Evolutionary conservation across 2,888 invertebrate species (phyloP), one percentile per base, ranked within the genome.

Genomic region (Amphimallon solstitiale): DNA sequence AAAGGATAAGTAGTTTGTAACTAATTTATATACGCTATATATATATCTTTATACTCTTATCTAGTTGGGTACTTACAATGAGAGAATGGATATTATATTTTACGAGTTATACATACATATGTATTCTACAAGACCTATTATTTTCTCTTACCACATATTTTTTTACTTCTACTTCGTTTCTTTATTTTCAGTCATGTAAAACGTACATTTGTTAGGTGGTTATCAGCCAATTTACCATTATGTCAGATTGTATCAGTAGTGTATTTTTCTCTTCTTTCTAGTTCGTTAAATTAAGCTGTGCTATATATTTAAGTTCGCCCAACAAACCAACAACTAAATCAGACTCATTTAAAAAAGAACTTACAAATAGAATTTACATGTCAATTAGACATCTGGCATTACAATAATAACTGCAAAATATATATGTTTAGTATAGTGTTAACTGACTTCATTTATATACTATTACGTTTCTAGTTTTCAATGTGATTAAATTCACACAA

Each of bases 121-220:
- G 29, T 29, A 21, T 15, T 10, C n/a, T 12, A 17, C 43, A 23
- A 56, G 29, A 19, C 43, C 40, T 43, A 15, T 56, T 43, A 56
- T 56, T 56, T 56, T 9, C 21, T 56, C 40, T 56, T 35, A 35
- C 34, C 34, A 12, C 34, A 34, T 29, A 12, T 21, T 43, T 56
- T 40, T 21, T 40, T 43, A 12, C 40, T 21, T 49, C 23, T 29
- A 14, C 29, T 29, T 23, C 48, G 29, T 49, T 48, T 61, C 14
- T 54, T 59, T 54, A 66, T 76, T 74, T 74, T 72, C 72, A 71
- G 76, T 77, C 80, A 80, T 79, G 79, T 73, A 76, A 78, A 75
- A 71, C 69, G 74, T 75, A 76, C 79, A 79, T 79, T 80, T 78
- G 79, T 77, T 77, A 78, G 72, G 75, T 73, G 76, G 77, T 78